These are phyloP conservation scores for Brachionus calyciflorus DNA, from an alignment of 1,140 invertebrate species.

Conservation along the genomic window DNA sequence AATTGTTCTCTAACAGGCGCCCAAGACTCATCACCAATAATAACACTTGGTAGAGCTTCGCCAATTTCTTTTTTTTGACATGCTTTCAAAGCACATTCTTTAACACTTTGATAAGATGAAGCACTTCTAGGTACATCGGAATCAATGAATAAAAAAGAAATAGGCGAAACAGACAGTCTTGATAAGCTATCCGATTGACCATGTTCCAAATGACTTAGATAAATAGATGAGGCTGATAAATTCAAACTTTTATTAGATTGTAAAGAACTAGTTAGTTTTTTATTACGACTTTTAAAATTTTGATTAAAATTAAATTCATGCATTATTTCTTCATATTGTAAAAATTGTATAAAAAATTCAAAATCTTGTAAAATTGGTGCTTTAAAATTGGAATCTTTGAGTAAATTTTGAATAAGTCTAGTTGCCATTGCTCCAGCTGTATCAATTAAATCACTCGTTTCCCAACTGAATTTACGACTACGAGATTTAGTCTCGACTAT, in stretches of 20 bases:
- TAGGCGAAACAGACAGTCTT: not conserved
- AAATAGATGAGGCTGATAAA: slow-evolving; percentile 30
- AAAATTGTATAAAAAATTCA: slow-evolving; percentile 8
- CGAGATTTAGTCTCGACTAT: not conserved
- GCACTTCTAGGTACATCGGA: not conserved
- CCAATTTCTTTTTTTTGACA: not conserved
- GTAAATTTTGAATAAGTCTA: not conserved
- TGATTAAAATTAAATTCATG: not conserved
- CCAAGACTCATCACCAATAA: slow-evolving; percentile 38
- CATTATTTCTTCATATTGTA: not conserved
- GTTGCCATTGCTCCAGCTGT: not conserved
- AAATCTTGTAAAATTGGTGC: not conserved
- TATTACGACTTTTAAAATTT: not conserved
- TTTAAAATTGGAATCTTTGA: not conserved
- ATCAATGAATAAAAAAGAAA: not conserved
- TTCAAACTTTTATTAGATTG: not conserved
- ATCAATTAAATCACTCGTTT: not conserved
- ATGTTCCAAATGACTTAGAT: slow-evolving; percentile 7
- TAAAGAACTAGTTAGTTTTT: not conserved
- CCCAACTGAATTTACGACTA: slow-evolving; percentile 23
- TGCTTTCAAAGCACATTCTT: not conserved
- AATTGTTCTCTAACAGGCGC: slow-evolving; percentile 43
- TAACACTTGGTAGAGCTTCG: not conserved
- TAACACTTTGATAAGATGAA: not conserved
- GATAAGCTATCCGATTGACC: not conserved